Conservation (phyloP, 2,888 invertebrate genomes). For the Eupithecia inturbata region DNA sequence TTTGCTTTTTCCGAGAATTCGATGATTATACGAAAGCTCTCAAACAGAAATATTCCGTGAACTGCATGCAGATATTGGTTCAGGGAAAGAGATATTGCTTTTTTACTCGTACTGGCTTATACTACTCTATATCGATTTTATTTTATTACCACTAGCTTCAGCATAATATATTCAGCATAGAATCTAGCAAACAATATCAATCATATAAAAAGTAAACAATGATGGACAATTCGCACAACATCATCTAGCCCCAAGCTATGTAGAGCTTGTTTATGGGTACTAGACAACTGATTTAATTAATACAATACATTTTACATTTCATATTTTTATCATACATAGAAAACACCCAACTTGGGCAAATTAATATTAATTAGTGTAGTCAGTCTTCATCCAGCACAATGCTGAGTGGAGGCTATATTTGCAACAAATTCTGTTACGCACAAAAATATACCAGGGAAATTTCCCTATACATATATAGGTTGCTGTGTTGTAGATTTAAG, state of each 20-base stretch:
- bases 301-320: background rate
- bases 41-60: constrained; percentile 1
- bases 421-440: background rate
- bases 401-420: background rate
- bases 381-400: background rate
- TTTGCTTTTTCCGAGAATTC: background rate
- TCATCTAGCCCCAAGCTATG: background rate
- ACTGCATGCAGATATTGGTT: background rate
- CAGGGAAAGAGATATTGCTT: background rate
- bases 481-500: background rate
- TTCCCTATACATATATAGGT: too few species aligned
- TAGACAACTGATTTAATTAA: background rate
- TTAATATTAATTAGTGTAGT: background rate
- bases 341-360: background rate
- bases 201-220: background rate
- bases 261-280: background rate
- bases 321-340: background rate
- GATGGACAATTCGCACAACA: background rate
- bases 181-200: background rate
- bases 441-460: too few species aligned
- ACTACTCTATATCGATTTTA: background rate
- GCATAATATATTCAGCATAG: background rate
- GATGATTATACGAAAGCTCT: background rate
- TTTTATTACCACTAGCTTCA: background rate
- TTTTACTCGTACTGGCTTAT: background rate